phyloP scores from a whole-genome alignment of 1,140 invertebrate species.

The Ditylenchus dipsaci region DNA sequence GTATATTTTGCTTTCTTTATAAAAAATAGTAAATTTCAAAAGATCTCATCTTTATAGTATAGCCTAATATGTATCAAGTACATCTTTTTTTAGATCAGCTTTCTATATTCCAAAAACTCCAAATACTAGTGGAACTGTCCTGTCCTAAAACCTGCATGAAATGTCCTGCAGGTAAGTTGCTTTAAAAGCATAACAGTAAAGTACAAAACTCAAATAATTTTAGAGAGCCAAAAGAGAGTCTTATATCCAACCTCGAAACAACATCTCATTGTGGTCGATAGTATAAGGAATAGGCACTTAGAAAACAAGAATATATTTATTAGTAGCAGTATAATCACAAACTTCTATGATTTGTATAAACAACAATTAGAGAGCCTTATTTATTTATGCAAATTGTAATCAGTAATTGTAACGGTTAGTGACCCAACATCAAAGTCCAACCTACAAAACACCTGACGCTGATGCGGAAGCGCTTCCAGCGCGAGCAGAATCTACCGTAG shows the following conservation, averaged over 20 bases:
- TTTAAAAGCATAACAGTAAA: constrained; percentile 3
- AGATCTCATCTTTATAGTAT: too few species aligned
- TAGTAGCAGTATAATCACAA: not conserved
- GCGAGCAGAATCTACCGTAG: constrained; percentile 16
- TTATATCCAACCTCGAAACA: constrained; percentile 13
- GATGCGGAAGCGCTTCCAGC: constrained; percentile 25
- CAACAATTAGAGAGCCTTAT: not conserved
- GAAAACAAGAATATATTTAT: not conserved
- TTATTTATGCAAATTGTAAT: not conserved
- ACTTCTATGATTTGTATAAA: constrained; percentile 1
- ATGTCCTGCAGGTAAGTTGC: constrained; percentile 1
- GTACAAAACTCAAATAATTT: too few species aligned
- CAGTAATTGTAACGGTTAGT: not conserved
- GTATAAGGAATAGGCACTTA: not conserved
- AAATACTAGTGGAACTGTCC: constrained; percentile 27
- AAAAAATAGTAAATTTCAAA: too few species aligned
- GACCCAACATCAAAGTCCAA: not conserved
- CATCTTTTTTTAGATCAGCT: constrained; percentile 12
- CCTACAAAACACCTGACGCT: constrained; percentile 22
- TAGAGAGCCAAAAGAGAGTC: constrained; percentile 14
- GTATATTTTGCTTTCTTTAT: too few species aligned
- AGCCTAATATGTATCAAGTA: too few species aligned
- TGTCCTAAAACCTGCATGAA: constrained; percentile 27
- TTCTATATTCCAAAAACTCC: constrained; percentile 25
- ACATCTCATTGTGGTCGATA: constrained; percentile 21